Evolutionary conservation across 2,888 invertebrate genomes (phyloP).

Genomic region (Pristionchus entomophagus): DNA sequence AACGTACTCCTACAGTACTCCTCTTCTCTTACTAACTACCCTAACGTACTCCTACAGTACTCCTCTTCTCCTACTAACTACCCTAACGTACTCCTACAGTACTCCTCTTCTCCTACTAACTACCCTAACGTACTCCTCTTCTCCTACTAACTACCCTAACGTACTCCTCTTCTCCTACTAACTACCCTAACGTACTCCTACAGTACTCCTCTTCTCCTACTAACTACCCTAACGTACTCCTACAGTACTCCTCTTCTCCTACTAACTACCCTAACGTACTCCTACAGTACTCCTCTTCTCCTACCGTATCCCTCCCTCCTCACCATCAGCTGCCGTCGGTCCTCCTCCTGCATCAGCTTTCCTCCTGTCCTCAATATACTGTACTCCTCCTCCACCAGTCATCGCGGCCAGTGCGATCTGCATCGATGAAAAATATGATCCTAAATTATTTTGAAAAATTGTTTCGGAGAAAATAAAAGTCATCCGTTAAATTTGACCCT

Average conservation of each 20-base stretch:
- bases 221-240: neutral
- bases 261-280: neutral
- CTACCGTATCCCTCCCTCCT: neutral
- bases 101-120: too few species aligned
- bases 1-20: too few species aligned
- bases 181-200: too few species aligned
- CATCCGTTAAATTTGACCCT: too few species aligned
- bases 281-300: neutral
- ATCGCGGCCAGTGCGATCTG: conserved; percentile 2
- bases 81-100: too few species aligned
- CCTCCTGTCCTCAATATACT: conserved; percentile 28
- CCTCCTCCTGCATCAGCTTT: neutral
- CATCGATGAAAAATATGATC: neutral
- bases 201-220: neutral
- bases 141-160: too few species aligned
- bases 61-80: too few species aligned
- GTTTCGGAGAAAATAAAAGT: too few species aligned
- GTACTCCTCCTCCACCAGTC: conserved; percentile 28
- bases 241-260: neutral
- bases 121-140: too few species aligned
- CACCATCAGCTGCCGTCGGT: conserved; percentile 1
- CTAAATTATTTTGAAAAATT: neutral
- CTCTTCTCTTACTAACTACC: too few species aligned
- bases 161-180: too few species aligned
- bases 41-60: too few species aligned